Evolutionary conservation across 2,888 invertebrate species (phyloP).

Genomic region (Drosophila longiperda): DNA sequence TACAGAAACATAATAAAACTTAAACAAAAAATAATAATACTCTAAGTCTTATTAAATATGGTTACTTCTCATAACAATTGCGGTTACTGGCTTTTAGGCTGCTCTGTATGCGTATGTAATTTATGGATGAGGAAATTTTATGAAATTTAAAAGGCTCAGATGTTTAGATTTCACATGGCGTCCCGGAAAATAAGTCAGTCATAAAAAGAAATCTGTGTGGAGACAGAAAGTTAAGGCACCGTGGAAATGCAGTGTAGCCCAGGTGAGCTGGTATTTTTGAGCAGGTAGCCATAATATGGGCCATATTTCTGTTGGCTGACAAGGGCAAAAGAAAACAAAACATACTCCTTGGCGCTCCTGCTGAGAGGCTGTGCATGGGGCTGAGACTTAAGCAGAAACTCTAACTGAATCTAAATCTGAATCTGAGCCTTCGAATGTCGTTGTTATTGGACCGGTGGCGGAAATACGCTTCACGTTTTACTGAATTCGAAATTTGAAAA

Average conservation of each 20-base stretch:
- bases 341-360: conserved; percentile 30
- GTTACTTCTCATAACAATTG: not conserved
- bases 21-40: not conserved
- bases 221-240: conserved; percentile 2
- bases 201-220: conserved; percentile 47
- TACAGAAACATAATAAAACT: not conserved
- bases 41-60: not conserved
- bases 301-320: conserved; percentile 74
- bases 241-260: conserved; percentile 32
- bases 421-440: conserved; percentile 23
- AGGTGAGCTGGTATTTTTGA: conserved; percentile 46
- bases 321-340: conserved; percentile 45
- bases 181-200: conserved; percentile 54
- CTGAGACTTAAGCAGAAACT: conserved; percentile 11
- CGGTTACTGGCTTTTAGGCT: not conserved
- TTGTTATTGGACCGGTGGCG: conserved; percentile 51
- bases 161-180: conserved; percentile 48
- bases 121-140: conserved; percentile 53
- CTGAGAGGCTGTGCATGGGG: conserved; percentile 25
- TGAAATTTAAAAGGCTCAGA: conserved; percentile 35
- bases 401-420: conserved; percentile 3
- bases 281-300: conserved; percentile 63
- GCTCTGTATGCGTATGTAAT: conserved; percentile 37
- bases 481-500: conserved; percentile 83
- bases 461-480: conserved; percentile 79